A percentile compares a stretch with the other conserved stretches of the same genome.
These are phyloP conservation scores for Boloria euphrosyne DNA, from an alignment of 2,888 invertebrate genomes.

Conservation along the genomic window DNA sequence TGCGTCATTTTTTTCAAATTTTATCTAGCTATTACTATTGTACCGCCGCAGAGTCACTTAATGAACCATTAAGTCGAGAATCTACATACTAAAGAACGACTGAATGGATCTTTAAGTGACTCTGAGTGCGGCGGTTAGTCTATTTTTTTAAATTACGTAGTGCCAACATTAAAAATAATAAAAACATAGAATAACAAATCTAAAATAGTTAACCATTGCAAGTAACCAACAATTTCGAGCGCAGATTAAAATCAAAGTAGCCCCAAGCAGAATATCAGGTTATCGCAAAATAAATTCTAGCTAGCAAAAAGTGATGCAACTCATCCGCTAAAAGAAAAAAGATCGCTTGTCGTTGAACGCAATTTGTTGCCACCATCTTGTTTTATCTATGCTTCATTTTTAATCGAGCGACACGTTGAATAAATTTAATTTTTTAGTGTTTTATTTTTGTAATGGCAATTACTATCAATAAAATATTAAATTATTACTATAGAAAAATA, in stretches of 20 bases:
- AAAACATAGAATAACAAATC: background rate
- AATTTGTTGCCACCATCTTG: slow-evolving; percentile 58
- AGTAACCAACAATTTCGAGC: slow-evolving; percentile 62
- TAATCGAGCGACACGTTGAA: background rate
- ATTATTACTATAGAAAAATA: too few relatives aligned
- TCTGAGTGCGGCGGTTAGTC: too few relatives aligned
- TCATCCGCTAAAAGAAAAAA: slow-evolving; percentile 64
- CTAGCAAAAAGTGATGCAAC: slow-evolving; percentile 72
- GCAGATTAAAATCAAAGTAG: slow-evolving; percentile 71
- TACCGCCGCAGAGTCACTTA: too few relatives aligned
- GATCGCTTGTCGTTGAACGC: slow-evolving; percentile 52
- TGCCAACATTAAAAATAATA: background rate
- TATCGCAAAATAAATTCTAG: slow-evolving; percentile 56
- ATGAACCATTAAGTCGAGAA: too few relatives aligned
- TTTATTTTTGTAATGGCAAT: background rate
- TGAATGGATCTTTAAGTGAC: too few relatives aligned
- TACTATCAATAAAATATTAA: too few relatives aligned
- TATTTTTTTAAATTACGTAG: background rate
- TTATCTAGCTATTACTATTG: too few relatives aligned
- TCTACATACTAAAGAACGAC: too few relatives aligned
- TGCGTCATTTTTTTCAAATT: too few relatives aligned
- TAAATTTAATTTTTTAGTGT: background rate
- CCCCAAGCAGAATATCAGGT: slow-evolving; percentile 60
- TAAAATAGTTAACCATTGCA: slow-evolving; percentile 13
- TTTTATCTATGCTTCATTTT: slow-evolving; percentile 55